Base-by-base conservation (phyloP, 2,113 vertebrate species). In the Amazona guildingii region DNA sequence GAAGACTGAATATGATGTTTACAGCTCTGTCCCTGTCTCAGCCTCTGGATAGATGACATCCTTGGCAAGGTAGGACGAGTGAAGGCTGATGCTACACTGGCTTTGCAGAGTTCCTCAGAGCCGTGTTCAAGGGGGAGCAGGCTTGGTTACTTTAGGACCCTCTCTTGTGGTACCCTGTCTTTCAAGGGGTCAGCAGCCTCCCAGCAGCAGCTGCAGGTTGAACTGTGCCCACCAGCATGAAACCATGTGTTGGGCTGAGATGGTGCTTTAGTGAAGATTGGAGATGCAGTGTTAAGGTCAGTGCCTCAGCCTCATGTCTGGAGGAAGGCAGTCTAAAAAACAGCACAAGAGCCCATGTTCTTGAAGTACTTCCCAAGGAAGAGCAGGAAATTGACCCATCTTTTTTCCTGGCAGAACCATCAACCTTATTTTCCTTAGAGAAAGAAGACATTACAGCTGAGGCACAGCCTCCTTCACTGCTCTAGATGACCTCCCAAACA, bases 321-420 rank as follows among this genome's bases (percentile, higher is more conserved):
- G 48, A 81, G 54, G 33, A 83, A 80, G 49, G 33, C 49, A 83
- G 19, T 73, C 68, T 88, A 35, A 72, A 85, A 74, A 44, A 81
- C 54, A 80, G 51, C 17, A 4, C 2, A 2, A 90, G 79, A 90
- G 7, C 54, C 12, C 1, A 7, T 6, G 4, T 41, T 93, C 69
- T 77, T 88, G n/a, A 83, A 66, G n/a, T 74, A 28, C 39, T 86
- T 90, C 37, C 54, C 54, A 70, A 61, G 61, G 55, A 17, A 93
- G 35, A 88, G 17, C 33, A 78, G 37, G 46, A 94, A 91, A 94
- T 86, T 74, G 80, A 78, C 69, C 64, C 54, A 55, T 82, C 64
- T 12, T 70, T 94, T 92, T 91, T 73, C 64, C 64, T 89, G 68
- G 55, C 64, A 81, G 73, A 95, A 44, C 17, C 15, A 79, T 35